phyloP scores from a whole-genome alignment of 2,797 vertebrate genomes.

The Halcyon badia region DNA sequence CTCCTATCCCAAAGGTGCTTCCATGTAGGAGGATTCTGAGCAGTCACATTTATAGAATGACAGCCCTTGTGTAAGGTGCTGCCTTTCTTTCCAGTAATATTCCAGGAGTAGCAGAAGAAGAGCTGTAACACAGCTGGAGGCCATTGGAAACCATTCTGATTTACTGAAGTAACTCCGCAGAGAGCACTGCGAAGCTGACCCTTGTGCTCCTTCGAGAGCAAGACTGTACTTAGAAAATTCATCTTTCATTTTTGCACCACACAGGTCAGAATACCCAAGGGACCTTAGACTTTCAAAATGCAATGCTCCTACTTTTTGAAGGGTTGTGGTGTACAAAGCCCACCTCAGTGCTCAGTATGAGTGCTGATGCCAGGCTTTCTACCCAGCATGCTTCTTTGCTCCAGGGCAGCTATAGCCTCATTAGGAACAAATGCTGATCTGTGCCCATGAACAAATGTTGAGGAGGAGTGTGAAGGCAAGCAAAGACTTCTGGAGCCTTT shows the following conservation, averaged over 20 bases:
- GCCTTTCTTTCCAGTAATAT: background rate
- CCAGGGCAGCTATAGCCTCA: background rate
- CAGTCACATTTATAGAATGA: background rate
- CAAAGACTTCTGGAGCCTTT: background rate
- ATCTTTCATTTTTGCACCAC: background rate
- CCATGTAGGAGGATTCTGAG: background rate
- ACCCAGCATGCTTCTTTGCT: background rate
- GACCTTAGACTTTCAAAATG: background rate
- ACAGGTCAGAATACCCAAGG: background rate
- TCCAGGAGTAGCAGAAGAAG: background rate
- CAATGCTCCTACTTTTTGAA: background rate
- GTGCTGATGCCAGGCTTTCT: background rate
- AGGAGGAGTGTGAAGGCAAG: background rate
- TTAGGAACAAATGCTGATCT: background rate
- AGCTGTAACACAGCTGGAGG: background rate
- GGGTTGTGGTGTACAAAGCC: background rate
- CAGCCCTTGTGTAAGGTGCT: background rate
- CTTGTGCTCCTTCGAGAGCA: rapidly evolving
- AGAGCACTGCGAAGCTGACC: background rate
- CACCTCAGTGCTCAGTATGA: background rate
- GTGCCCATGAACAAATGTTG: background rate
- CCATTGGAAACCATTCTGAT: background rate
- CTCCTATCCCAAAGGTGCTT: background rate
- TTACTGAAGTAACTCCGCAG: background rate
- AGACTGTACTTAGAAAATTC: background rate